These are phyloP conservation scores for Coryphaenoides rupestris DNA, from an alignment of 2,113 vertebrate species.

Conservation along the genomic window DNA sequence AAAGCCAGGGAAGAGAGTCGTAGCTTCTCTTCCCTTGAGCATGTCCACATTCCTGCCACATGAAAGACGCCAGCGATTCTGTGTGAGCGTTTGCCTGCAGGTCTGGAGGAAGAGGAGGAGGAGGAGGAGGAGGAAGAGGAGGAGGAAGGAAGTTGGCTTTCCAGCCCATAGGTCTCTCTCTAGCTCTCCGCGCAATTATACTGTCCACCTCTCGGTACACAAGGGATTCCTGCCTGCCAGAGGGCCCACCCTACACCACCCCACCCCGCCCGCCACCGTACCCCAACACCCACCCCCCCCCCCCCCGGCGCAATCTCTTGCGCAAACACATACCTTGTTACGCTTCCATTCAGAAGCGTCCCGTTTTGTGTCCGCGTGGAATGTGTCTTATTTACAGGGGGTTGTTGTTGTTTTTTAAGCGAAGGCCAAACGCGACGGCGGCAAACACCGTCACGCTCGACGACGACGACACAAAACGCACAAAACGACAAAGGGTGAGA, in stretches of 20 bases:
- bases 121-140: too few species aligned
- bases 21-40: constrained; percentile 41
- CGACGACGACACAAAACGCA: constrained; percentile 48
- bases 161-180: neutral
- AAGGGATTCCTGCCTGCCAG: constrained; percentile 34
- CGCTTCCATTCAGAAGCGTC: constrained; percentile 19
- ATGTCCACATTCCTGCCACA: constrained; percentile 60
- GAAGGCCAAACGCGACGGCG: constrained; percentile 18
- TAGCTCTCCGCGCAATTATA: constrained; percentile 34
- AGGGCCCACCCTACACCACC: constrained; percentile 25
- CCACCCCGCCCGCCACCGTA: too few species aligned
- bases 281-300: too few species aligned
- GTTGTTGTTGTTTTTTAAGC: constrained; percentile 34
- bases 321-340: constrained; percentile 1
- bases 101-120: too few species aligned
- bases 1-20: constrained; percentile 55
- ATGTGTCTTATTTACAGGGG: too few species aligned
- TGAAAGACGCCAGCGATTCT: constrained; percentile 57
- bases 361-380: constrained; percentile 29
- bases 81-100: constrained; percentile 46
- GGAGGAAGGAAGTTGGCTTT: constrained; percentile 49
- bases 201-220: constrained; percentile 31
- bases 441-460: constrained; percentile 18
- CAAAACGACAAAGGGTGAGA: constrained; percentile 9
- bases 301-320: constrained; percentile 1